phyloP scores from a whole-genome alignment of 30 jellyfish, hydroid and myxozoan species.

The Sanderia malayensis region DNA sequence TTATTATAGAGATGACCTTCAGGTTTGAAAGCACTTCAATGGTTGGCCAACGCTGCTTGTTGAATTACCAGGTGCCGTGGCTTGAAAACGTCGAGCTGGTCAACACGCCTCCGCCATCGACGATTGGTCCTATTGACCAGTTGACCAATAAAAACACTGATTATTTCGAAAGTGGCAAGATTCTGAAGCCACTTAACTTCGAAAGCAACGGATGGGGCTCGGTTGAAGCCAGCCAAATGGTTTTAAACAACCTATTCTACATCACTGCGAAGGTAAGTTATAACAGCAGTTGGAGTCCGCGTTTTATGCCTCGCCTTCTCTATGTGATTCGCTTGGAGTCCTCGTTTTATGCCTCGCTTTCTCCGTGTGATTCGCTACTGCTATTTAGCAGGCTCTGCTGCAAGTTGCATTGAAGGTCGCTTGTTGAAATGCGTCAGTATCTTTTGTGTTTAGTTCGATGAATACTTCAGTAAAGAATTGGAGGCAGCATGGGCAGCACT shows the following conservation, averaged over 20 bases:
- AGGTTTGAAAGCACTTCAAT: slow-evolving; percentile 92
- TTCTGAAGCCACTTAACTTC: slow-evolving; percentile 59
- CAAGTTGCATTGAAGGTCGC: too few relatives aligned
- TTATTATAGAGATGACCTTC: slow-evolving; percentile 69
- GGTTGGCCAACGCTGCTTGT: slow-evolving; percentile 97
- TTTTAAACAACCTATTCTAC: slow-evolving; percentile 75
- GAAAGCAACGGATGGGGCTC: slow-evolving; percentile 99
- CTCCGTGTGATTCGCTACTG: too few relatives aligned
- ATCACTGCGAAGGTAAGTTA: slow-evolving; percentile 87
- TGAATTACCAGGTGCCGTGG: slow-evolving; percentile 90
- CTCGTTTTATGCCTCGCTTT: too few relatives aligned
- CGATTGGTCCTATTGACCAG: slow-evolving; percentile 12
- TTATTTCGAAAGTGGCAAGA: slow-evolving; percentile 25
- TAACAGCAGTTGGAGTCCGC: too few relatives aligned
- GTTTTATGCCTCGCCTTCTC: too few relatives aligned
- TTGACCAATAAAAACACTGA: slow-evolving; percentile 27
- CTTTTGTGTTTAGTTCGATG: slow-evolving; percentile 82
- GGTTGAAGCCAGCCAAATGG: slow-evolving; percentile 87
- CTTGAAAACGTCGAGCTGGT: slow-evolving; percentile 84
- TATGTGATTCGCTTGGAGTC: too few relatives aligned
- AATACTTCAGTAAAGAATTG: slow-evolving; percentile 92
- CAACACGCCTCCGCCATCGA: slow-evolving; percentile 49
- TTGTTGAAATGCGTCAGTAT: too few relatives aligned
- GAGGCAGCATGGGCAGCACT: slow-evolving; percentile 94
- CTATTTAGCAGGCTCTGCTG: too few relatives aligned